These are phyloP conservation scores for Pogonomyrmex barbatus DNA, from an alignment of 1,140 invertebrate species.

Conservation along the genomic window DNA sequence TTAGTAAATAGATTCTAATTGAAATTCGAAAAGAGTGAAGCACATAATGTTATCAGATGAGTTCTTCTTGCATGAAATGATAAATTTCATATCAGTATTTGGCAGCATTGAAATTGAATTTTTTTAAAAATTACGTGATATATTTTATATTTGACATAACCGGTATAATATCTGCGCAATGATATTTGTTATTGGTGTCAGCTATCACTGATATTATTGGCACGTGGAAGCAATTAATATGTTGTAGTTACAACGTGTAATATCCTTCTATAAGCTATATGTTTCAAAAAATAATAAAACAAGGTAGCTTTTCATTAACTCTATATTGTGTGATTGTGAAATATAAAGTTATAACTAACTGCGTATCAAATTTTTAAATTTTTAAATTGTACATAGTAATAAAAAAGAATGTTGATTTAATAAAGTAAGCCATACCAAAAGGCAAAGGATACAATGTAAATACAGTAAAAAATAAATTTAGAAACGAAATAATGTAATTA, in stretches of 20 bases:
- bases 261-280: background rate
- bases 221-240: slow-evolving; percentile 30
- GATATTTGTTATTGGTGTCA: slow-evolving; percentile 15
- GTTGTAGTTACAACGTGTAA: background rate
- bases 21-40: background rate
- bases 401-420: background rate
- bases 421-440: background rate
- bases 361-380: slow-evolving; percentile 6
- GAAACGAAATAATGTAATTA: background rate
- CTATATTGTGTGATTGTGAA: background rate
- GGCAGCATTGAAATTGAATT: background rate
- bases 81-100: background rate
- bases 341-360: background rate
- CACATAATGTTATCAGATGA: slow-evolving; percentile 23
- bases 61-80: background rate
- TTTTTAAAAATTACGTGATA: slow-evolving; percentile 15
- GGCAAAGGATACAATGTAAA: background rate
- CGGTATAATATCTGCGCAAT: background rate
- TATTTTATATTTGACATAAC: slow-evolving; percentile 17
- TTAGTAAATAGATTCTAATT: slow-evolving; percentile 14
- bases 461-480: background rate
- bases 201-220: slow-evolving; percentile 34
- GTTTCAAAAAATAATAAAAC: slow-evolving; percentile 5
- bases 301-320: background rate
- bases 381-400: slow-evolving; percentile 14